Percentiles rank a stretch among this genome's conserved stretches.
phyloP scores from a whole-genome alignment of 2,113 vertebrate genomes.

The Colius striatus region DNA sequence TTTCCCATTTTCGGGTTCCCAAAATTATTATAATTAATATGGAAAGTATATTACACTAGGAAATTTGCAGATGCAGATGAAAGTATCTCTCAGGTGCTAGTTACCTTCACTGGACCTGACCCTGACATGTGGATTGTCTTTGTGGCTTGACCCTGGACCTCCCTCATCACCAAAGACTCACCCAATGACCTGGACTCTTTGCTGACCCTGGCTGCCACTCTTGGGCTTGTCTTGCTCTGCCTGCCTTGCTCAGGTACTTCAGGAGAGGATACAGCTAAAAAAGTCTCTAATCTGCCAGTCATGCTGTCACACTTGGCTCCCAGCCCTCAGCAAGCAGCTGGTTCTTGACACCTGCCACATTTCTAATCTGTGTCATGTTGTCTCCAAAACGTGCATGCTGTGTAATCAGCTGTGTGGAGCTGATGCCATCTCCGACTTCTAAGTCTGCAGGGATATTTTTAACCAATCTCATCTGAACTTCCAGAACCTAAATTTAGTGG shows the following conservation, averaged over 20 bases:
- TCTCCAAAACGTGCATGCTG: neutral
- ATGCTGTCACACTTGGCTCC: neutral
- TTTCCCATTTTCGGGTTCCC: neutral
- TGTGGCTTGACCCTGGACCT: neutral
- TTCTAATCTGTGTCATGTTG: neutral
- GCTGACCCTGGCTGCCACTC: accelerated
- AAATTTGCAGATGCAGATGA: neutral
- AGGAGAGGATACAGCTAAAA: neutral
- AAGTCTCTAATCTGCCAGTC: neutral
- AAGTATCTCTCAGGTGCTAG: neutral
- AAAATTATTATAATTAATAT: neutral
- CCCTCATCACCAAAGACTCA: neutral
- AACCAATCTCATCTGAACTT: neutral
- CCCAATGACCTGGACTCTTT: neutral
- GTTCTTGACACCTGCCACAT: neutral
- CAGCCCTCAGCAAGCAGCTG: neutral
- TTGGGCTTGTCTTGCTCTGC: neutral
- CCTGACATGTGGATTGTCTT: neutral
- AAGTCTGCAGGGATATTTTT: neutral
- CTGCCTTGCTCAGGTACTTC: neutral
- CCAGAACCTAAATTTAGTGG: neutral
- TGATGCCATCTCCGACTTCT: neutral
- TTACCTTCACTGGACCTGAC: neutral
- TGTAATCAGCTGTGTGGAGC: neutral
- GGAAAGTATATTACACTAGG: neutral